These are phyloP conservation scores for Cirrhinus molitorella DNA, from an alignment of 2,797 vertebrate species.

Conservation along the genomic window DNA sequence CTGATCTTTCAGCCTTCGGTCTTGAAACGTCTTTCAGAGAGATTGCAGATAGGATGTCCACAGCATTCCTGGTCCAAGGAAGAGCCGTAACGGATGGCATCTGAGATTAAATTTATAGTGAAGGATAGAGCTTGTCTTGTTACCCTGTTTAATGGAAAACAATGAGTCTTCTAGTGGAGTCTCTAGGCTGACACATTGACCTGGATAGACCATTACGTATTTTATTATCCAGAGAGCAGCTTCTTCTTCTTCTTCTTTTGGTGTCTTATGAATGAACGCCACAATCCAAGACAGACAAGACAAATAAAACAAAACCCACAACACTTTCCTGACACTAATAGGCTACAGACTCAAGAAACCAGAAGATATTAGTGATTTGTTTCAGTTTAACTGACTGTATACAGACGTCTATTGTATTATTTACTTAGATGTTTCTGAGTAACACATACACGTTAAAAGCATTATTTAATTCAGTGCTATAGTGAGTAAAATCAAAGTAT, in stretches of 20 bases:
- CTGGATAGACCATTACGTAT: slow-evolving; percentile 56
- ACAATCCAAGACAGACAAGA: slow-evolving; percentile 29
- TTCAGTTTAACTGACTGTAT: too few species aligned
- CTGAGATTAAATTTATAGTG: slow-evolving; percentile 57
- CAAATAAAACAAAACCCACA: not conserved
- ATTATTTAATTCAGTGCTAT: too few species aligned
- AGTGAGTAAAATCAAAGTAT: too few species aligned
- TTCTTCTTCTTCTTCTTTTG: slow-evolving; percentile 45
- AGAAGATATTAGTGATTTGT: not conserved
- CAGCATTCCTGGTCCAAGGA: slow-evolving; percentile 26
- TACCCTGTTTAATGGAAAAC: slow-evolving; percentile 65
- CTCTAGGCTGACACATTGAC: slow-evolving; percentile 58
- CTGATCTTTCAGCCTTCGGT: slow-evolving; percentile 49
- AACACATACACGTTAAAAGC: too few species aligned
- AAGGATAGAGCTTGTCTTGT: slow-evolving; percentile 58
- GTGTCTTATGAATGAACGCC: slow-evolving; percentile 46
- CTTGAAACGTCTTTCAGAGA: slow-evolving; percentile 44
- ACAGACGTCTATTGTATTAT: too few species aligned
- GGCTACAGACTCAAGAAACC: not conserved
- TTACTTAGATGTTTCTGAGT: too few species aligned
- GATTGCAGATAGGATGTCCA: slow-evolving; percentile 52
- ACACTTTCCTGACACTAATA: not conserved
- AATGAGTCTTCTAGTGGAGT: slow-evolving; percentile 61
- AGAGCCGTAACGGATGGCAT: slow-evolving; percentile 51
- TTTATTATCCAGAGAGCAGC: slow-evolving; percentile 63